Evolutionary conservation across 2,888 invertebrate genomes (phyloP).

Genomic region (Sepiola atlantica): DNA sequence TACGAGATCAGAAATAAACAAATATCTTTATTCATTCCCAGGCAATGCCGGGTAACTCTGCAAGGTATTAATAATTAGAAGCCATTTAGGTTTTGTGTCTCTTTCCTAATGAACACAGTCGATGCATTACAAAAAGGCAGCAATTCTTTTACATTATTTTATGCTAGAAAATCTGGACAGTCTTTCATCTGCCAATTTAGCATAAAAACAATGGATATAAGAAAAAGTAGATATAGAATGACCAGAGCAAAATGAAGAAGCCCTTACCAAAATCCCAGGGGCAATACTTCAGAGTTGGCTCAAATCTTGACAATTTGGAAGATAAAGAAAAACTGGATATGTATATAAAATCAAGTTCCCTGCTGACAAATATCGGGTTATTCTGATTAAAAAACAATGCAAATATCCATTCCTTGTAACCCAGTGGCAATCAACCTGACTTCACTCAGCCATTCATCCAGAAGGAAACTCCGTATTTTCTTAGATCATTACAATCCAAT

Average conservation of each 20-base stretch:
- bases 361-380: background rate
- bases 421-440: background rate
- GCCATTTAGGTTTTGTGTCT: no score
- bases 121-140: no score
- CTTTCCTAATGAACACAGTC: no score
- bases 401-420: background rate
- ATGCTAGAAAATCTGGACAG: no score
- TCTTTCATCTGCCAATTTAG: no score
- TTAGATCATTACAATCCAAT: conserved; percentile 7
- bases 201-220: no score
- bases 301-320: conserved; percentile 15
- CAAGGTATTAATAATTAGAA: no score
- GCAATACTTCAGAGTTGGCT: background rate
- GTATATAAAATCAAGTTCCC: background rate
- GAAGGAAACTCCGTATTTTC: background rate
- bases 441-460: background rate
- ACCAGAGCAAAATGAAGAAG: background rate
- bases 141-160: no score
- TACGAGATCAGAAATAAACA: no score
- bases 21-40: no score
- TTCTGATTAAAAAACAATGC: background rate
- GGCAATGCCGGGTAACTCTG: no score
- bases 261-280: no score
- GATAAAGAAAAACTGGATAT: background rate
- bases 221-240: background rate